A percentile compares a stretch with the other conserved stretches of the same genome.
phyloP scores from a whole-genome alignment of 2,113 vertebrate species.

The Anguilla rostrata region DNA sequence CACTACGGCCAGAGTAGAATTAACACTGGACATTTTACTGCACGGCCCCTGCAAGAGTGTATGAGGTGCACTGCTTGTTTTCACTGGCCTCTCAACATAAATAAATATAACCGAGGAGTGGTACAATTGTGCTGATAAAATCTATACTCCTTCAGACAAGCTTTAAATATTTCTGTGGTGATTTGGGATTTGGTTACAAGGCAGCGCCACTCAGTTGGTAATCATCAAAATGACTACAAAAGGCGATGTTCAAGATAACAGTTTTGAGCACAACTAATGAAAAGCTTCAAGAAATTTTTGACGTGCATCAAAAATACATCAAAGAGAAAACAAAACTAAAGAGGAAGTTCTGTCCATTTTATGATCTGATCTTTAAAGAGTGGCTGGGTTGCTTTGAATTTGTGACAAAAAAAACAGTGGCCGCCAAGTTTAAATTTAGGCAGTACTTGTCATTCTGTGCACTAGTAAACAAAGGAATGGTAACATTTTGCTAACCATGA shows the following conservation, averaged over 20 bases:
- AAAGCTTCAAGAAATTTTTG: slow-evolving; percentile 20
- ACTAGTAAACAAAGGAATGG: background rate
- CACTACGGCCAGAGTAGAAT: no score
- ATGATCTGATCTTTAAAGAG: slow-evolving; percentile 35
- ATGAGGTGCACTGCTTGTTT: background rate
- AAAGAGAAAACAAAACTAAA: slow-evolving; percentile 12
- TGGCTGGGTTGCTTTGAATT: slow-evolving; percentile 33
- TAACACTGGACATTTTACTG: background rate
- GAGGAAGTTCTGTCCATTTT: slow-evolving; percentile 23
- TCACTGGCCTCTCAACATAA: background rate
- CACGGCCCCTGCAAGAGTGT: background rate
- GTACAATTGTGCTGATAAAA: background rate
- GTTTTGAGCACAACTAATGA: slow-evolving; percentile 20
- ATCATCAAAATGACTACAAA: background rate
- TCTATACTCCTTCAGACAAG: background rate
- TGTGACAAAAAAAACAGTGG: background rate
- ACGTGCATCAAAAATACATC: slow-evolving; percentile 22
- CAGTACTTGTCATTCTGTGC: background rate
- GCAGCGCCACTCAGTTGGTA: background rate
- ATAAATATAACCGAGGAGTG: background rate
- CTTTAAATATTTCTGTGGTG: background rate
- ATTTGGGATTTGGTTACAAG: slow-evolving; percentile 3
- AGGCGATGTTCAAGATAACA: slow-evolving; percentile 1
- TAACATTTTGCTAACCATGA: background rate
- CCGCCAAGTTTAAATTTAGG: background rate